Base-by-base conservation (phyloP, 1,140 invertebrate species). In the Ostrea denselamellosa region DNA sequence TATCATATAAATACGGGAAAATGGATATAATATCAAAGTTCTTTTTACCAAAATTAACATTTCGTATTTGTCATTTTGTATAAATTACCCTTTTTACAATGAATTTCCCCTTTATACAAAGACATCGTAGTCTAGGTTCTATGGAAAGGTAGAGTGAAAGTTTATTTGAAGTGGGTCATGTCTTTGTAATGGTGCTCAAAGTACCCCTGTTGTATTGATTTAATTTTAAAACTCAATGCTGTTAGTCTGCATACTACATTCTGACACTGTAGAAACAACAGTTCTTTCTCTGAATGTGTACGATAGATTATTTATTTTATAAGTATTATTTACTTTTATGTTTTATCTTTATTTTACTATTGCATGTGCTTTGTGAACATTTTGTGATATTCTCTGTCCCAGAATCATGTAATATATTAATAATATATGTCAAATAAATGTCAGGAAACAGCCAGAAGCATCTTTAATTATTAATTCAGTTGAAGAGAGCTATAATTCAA, bases 361-460 rank as follows among this genome's bases (percentile, higher is more conserved):
- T 77, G 68, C 68, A 77, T 77, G 68, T 77, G 68, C 68, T 77
- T 77, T 77, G 68, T 77, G 68, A 77, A 77, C 68, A 77, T 77
- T 77, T 77, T 77, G 68, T 77, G 68, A 77, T 77, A 77, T 77
- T 71, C 65, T 71, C 28, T 77, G 68, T 77, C 68, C 68, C 68
- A 77, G 68, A 77, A 77, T 77, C 25, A 34, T 77, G 10, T 77
- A 77, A 77, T n/a, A 77, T n/a, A 34, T 77, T 25, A 77, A 25
- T 28, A 34, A 77, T 77, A 77, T 77, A 34, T 77, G 68, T 77
- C 68, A 77, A 77, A 77, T 77, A 77, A 77, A 77, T 77, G 68
- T 77, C 68, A 28, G 28, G 10, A 77, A 77, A 77, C 25, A 14
- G 25, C 28, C 25, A 12, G 12, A 77, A 10, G 25, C 4, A 12